Conservation (phyloP, 2,797 vertebrate genomes). For the Danio tinwini region DNA sequence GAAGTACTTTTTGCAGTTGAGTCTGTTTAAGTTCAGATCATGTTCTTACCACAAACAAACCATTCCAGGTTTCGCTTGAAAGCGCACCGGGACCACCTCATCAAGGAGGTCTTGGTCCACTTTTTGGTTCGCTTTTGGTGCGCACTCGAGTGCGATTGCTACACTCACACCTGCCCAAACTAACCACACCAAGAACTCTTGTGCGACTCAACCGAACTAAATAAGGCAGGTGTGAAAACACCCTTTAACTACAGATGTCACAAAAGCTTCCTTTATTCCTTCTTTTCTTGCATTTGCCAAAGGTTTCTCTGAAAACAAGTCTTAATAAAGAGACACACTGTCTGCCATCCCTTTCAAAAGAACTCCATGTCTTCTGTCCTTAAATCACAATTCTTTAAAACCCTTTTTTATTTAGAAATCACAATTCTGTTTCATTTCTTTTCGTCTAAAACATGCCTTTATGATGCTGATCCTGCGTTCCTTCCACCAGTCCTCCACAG, state of each 20-base stretch:
- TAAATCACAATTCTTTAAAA: background rate
- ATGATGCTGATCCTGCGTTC: background rate
- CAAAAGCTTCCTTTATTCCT: background rate
- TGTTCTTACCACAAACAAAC: too few relatives aligned
- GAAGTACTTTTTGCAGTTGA: too few relatives aligned
- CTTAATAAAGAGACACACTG: background rate
- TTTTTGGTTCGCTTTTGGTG: too few relatives aligned
- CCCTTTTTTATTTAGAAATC: slow-evolving; percentile 13
- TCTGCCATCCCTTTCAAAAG: slow-evolving; percentile 7
- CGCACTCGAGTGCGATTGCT: too few relatives aligned
- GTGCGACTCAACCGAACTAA: too few relatives aligned
- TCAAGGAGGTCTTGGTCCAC: too few relatives aligned
- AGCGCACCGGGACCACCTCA: too few relatives aligned
- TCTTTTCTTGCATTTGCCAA: slow-evolving; percentile 3
- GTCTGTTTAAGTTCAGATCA: too few relatives aligned
- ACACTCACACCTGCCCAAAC: too few relatives aligned
- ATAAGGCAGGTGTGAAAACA: too few relatives aligned
- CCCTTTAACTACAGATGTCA: background rate
- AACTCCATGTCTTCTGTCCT: slow-evolving; percentile 17
- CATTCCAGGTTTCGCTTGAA: too few relatives aligned
- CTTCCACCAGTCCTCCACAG: slow-evolving; percentile 5
- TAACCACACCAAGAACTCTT: too few relatives aligned
- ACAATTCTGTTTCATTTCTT: slow-evolving; percentile 1
- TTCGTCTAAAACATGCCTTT: slow-evolving; percentile 29
- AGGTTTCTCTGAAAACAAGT: slow-evolving; percentile 10